Evolutionary conservation across 2,888 invertebrate species (phyloP), one percentile per base, ranked within the genome.

Genomic region (Eilema depressum): DNA sequence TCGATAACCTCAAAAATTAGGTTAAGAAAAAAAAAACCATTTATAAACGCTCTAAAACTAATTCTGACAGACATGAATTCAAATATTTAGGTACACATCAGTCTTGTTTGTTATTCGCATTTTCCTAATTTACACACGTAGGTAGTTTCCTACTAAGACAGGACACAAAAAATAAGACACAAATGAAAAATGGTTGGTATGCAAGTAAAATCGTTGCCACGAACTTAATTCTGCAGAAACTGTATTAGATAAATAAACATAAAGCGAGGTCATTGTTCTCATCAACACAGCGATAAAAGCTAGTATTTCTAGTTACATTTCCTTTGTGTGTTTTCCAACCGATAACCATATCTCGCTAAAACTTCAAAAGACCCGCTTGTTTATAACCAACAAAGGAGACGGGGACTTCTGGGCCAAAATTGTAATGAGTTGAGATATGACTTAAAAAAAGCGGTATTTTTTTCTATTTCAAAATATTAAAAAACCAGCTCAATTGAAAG

Each of bases 231-330:
- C 59, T 74, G 69, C 75, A 77, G 67, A 69, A 75, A 75, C 65
- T 71, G 60, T 63, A 76, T 74, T 63, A 75, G 68, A 73, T 78
- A 80, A 67, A 74, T 69, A 56, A 70, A 74, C 53, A 66, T 63
- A 26, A n/a, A 26, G 41, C 71, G 82, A 84, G 91, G 88, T 89
- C 89, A 80, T 79, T 85, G 88, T 74, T 80, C 92, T 79, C 78
- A 74, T 81, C 83, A 80, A 79, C 74, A 70, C 61, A 68, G 79
- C 88, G 92, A 92, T 92, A 92, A 89, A 85, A 79, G 77, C 65
- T 47, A 47, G 69, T 80, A 87, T 84, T 88, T 85, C 85, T 83
- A 80, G 84, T 84, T 82, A 74, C 81, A 86, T 88, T 92, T 88
- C 85, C 88, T 87, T 89, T 89, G 89, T 88, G 87, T 68, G 77